phyloP scores from a whole-genome alignment of 2,888 invertebrate genomes.

The Drosophila stalkeri region DNA sequence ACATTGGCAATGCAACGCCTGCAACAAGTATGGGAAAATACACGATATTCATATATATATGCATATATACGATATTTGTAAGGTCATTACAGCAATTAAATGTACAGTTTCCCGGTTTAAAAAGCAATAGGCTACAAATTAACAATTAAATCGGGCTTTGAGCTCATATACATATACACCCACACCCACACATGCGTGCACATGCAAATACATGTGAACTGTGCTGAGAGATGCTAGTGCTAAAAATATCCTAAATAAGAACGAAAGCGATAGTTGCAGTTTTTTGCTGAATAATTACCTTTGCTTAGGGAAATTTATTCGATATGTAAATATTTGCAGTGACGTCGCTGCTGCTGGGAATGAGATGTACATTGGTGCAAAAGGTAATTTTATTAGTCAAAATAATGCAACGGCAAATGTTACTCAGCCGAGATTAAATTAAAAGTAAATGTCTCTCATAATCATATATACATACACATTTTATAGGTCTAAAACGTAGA shows the following conservation, averaged over 20 bases:
- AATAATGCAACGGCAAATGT: background rate
- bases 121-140: constrained; percentile 4
- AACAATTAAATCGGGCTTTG: constrained; percentile 28
- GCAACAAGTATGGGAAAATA: constrained; percentile 39
- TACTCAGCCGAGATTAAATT: background rate
- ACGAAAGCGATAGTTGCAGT: constrained; percentile 40
- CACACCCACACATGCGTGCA: background rate
- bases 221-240: background rate
- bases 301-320: constrained; percentile 18
- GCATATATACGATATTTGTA: constrained; percentile 7
- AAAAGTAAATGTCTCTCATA: background rate
- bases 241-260: constrained; percentile 5
- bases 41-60: constrained; percentile 5
- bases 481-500: background rate
- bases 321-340: background rate
- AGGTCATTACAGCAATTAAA: constrained; percentile 52
- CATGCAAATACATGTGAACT: background rate
- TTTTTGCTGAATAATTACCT: constrained; percentile 20
- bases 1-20: constrained; percentile 63
- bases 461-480: background rate
- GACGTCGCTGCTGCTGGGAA: constrained; percentile 6
- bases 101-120: constrained; percentile 45
- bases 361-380: constrained; percentile 27
- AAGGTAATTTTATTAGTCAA: background rate
- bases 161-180: background rate